phyloP scores from a whole-genome alignment of 2,888 invertebrate species.

The Homarus gammarus region DNA sequence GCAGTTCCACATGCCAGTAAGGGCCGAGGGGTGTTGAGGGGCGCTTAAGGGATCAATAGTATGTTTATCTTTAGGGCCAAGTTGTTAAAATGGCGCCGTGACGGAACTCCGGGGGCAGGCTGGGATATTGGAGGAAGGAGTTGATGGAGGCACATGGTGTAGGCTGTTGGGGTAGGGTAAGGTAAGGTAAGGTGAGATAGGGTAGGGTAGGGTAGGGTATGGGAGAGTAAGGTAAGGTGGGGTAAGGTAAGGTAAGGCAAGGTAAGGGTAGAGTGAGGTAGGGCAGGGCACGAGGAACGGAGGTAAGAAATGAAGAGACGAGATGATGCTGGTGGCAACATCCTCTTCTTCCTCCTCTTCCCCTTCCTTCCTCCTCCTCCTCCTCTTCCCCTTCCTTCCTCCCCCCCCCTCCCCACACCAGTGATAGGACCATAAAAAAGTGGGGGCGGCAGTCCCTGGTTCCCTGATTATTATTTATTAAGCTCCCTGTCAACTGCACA shows the following conservation, averaged over 20 bases:
- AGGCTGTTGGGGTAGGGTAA: too few species aligned
- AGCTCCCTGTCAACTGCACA: conserved; percentile 34
- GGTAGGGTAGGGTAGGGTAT: too few species aligned
- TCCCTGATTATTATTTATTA: conserved; percentile 50
- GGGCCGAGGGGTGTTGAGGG: background rate
- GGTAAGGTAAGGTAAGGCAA: too few species aligned
- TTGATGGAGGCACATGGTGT: too few species aligned
- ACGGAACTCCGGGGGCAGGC: too few species aligned
- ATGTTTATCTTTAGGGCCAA: background rate
- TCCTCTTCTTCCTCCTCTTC: background rate
- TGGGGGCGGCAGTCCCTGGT: conserved; percentile 25
- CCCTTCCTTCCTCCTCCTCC: background rate
- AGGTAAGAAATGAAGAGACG: too few species aligned
- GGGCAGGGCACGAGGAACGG: too few species aligned
- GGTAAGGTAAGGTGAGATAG: too few species aligned
- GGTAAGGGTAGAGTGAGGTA: too few species aligned
- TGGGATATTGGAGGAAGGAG: too few species aligned
- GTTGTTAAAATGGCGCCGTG: background rate
- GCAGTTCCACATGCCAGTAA: background rate
- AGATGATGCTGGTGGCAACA: too few species aligned
- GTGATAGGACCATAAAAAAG: conserved; percentile 44
- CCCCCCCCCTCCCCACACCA: background rate
- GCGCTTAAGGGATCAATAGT: background rate
- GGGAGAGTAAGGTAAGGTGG: too few species aligned
- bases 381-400: background rate